phyloP scores from a whole-genome alignment of 2,888 invertebrate genomes.

The Subacronicta megacephala region DNA sequence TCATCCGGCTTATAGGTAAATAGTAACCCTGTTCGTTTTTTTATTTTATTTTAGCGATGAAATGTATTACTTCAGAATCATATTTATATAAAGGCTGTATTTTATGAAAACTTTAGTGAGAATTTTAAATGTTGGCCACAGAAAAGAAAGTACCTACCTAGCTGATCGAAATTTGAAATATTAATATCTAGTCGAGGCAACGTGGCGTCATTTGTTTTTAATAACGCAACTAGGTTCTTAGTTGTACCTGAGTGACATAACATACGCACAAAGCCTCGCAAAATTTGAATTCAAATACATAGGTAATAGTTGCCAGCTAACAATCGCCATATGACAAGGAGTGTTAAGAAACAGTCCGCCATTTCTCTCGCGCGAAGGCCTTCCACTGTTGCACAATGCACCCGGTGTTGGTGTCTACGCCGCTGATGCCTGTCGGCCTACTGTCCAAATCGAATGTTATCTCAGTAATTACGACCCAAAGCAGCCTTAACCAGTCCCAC shows the following conservation, averaged over 20 bases:
- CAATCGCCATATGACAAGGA: conserved; percentile 80
- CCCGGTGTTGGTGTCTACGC: conserved; percentile 64
- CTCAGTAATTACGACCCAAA: conserved; percentile 24
- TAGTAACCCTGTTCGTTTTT: no score
- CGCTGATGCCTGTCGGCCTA: conserved; percentile 54
- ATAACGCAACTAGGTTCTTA: conserved; percentile 49
- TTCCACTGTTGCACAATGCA: conserved; percentile 81
- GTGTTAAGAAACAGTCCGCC: conserved; percentile 81
- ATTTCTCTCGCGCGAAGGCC: conserved; percentile 85
- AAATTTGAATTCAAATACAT: conserved; percentile 70
- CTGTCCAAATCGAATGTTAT: conserved; percentile 55
- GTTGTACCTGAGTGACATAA: conserved; percentile 45
- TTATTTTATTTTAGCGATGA: background rate
- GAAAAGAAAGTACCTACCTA: background rate
- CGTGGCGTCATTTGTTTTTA: conserved; percentile 48
- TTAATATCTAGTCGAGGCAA: no score
- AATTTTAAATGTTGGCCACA: background rate
- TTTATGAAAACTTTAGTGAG: no score
- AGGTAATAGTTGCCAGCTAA: conserved; percentile 64
- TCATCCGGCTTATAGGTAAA: background rate
- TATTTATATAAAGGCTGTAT: no score
- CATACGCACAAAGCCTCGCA: conserved; percentile 55
- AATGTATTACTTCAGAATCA: no score
- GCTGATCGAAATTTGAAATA: conserved; percentile 2
- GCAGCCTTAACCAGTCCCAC: conserved; percentile 17